Percentiles rank a stretch among this genome's conserved stretches.
These are phyloP conservation scores for Ophion obscuratus DNA, from an alignment of 2,888 invertebrate genomes.

Conservation along the genomic window DNA sequence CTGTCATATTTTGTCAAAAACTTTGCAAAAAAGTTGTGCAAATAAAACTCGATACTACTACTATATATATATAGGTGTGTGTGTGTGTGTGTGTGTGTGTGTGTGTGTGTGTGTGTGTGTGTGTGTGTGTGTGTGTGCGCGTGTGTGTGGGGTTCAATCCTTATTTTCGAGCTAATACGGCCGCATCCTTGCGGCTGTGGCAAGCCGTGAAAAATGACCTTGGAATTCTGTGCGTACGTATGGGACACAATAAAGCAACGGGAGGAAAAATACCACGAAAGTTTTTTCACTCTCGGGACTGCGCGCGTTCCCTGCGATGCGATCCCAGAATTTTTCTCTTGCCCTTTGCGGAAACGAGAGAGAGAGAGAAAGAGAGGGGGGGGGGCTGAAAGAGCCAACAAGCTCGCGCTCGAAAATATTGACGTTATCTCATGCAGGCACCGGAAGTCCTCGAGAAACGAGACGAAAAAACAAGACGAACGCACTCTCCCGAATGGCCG, in stretches of 20 bases:
- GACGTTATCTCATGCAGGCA: slow-evolving; percentile 9
- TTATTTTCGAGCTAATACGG: slow-evolving; percentile 20
- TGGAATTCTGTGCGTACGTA: slow-evolving; percentile 20
- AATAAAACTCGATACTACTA: no score
- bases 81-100: no score
- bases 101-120: no score
- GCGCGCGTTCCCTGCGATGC: background rate
- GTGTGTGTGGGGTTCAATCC: slow-evolving; percentile 11
- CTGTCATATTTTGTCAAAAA: no score
- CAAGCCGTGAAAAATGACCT: slow-evolving; percentile 56
- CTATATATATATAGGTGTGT: no score
- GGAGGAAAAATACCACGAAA: slow-evolving; percentile 1
- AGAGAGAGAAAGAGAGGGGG: no score
- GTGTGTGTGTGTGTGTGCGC: no score
- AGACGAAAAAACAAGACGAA: background rate
- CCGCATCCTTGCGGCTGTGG: slow-evolving; percentile 35
- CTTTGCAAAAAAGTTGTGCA: no score
- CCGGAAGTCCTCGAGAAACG: slow-evolving; percentile 21
- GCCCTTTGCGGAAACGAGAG: background rate
- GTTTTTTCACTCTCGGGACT: slow-evolving; percentile 7
- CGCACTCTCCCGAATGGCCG: no score
- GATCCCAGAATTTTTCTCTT: slow-evolving; percentile 10
- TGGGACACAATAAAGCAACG: background rate
- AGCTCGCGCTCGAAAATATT: slow-evolving; percentile 7
- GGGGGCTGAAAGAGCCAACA: no score